Conservation (phyloP, 2,113 vertebrate genomes). For the Agapornis roseicollis region DNA sequence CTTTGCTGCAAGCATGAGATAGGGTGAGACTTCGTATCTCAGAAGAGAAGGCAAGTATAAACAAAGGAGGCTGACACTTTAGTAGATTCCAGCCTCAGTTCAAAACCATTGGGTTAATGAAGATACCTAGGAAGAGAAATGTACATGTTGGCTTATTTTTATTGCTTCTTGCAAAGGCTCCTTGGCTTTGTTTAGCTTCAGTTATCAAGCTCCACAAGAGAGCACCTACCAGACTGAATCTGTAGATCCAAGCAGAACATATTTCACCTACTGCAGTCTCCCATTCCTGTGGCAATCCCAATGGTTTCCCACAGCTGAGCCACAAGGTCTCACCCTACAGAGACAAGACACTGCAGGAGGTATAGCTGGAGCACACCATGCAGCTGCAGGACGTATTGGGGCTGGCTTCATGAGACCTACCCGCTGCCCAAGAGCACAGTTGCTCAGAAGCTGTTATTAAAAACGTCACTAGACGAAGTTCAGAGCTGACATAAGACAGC, state of each 20-base stretch:
- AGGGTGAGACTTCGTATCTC: not conserved
- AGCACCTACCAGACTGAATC: not conserved
- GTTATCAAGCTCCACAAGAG: not conserved
- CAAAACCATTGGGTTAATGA: not conserved
- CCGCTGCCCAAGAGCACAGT: fast-evolving
- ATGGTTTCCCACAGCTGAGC: not conserved
- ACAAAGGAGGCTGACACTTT: not conserved
- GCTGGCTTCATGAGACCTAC: not conserved
- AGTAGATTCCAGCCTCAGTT: not conserved
- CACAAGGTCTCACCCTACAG: fast-evolving
- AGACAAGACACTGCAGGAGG: fast-evolving
- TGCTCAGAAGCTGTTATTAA: not conserved
- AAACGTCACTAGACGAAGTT: not conserved
- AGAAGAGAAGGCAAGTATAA: not conserved
- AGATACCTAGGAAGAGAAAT: not conserved
- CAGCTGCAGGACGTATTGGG: fast-evolving
- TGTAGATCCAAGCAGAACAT: fast-evolving
- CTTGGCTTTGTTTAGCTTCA: not conserved
- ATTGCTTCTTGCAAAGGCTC: not conserved
- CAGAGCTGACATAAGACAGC: not conserved
- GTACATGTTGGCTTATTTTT: not conserved
- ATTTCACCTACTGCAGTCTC: not conserved
- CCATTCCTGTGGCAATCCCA: fast-evolving
- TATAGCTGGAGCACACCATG: fast-evolving
- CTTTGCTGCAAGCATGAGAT: not conserved